Evolutionary conservation across 2,113 vertebrate species (phyloP).

Genomic region (Notothenia coriiceps): DNA sequence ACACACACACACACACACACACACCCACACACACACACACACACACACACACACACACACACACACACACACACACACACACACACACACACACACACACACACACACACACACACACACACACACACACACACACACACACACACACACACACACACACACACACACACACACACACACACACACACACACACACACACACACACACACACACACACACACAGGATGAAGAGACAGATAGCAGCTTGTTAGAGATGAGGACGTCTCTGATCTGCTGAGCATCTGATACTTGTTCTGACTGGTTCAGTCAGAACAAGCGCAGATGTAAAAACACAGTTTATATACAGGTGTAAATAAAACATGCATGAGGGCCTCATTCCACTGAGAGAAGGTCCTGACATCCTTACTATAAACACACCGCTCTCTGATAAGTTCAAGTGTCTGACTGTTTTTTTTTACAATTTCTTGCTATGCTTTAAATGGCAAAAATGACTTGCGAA

Average conservation of each 20-base stretch:
- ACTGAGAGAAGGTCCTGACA: no score
- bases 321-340: no score
- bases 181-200: neutral
- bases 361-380: no score
- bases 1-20: neutral
- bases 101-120: slow-evolving; percentile 26
- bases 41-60: neutral
- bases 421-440: no score
- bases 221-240: neutral
- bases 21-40: neutral
- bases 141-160: neutral
- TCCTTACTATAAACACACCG: no score
- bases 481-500: no score
- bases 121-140: slow-evolving; percentile 22
- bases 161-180: neutral
- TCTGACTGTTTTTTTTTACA: no score
- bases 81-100: neutral
- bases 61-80: neutral
- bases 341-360: no score
- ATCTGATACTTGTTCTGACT: no score
- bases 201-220: neutral
- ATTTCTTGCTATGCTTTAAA: no score
- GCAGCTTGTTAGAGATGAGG: neutral
- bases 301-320: no score
- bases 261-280: no score